Conservation (phyloP, 2,888 invertebrate species). For the Pammene aurita region DNA sequence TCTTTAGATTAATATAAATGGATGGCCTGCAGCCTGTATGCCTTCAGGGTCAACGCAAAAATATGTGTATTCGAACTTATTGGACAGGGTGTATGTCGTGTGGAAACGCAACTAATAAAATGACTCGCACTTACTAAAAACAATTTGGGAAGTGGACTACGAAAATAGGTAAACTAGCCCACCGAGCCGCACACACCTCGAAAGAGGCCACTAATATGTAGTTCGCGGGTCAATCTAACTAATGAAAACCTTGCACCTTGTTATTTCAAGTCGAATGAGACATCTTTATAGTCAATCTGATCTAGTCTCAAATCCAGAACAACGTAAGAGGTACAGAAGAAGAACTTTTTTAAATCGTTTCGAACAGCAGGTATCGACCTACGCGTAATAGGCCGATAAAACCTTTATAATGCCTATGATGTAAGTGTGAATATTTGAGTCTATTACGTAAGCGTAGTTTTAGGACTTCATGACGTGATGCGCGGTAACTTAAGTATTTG, state of each 20-base stretch:
- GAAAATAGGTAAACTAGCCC: constrained; percentile 18
- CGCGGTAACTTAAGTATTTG: constrained; percentile 24
- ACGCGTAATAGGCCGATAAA: constrained; percentile 24
- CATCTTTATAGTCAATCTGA: constrained; percentile 29
- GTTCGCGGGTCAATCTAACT: constrained; percentile 32
- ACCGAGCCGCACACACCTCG: constrained; percentile 23
- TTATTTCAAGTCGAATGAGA: constrained; percentile 35
- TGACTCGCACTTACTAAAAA: constrained; percentile 24
- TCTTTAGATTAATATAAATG: too few species aligned
- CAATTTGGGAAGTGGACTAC: constrained; percentile 33
- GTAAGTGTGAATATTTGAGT: constrained; percentile 31
- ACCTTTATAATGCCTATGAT: constrained; percentile 31
- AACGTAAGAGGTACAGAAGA: not conserved
- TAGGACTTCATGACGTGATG: constrained; percentile 31
- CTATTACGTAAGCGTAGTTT: constrained; percentile 28
- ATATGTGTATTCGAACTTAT: too few species aligned
- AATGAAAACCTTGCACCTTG: constrained; percentile 42
- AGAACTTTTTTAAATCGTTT: not conserved
- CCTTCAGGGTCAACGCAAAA: too few species aligned
- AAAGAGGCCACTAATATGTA: constrained; percentile 26
- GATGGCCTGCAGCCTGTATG: too few species aligned
- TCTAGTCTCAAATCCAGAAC: not conserved
- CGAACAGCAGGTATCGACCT: constrained; percentile 10
- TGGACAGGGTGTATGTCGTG: too few species aligned
- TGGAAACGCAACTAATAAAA: too few species aligned